These are phyloP conservation scores for Colaptes auratus DNA, from an alignment of 2,113 vertebrate species.

Conservation along the genomic window DNA sequence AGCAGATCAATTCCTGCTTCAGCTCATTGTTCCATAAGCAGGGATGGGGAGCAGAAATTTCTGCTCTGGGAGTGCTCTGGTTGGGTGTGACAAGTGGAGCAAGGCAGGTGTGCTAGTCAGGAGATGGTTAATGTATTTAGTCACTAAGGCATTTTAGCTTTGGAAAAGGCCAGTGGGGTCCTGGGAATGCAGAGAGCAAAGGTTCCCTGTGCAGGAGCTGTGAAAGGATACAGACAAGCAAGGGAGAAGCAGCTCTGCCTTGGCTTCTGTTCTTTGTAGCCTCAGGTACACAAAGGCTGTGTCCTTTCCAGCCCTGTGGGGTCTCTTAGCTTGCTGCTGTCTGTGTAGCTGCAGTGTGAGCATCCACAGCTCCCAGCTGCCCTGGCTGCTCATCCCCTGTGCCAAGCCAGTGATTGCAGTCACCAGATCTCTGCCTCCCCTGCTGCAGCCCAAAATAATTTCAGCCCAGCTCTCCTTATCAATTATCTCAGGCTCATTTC, in stretches of 20 bases:
- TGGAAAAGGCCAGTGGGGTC: not conserved
- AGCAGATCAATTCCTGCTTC: not conserved
- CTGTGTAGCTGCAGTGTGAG: not conserved
- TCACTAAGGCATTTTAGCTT: not conserved
- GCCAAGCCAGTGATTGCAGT: conserved; percentile 17
- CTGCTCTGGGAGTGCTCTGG: not conserved
- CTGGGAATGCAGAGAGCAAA: not conserved
- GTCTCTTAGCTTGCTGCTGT: not conserved
- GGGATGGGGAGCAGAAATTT: not conserved
- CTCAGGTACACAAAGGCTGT: not conserved
- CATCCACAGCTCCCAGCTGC: conserved; percentile 11
- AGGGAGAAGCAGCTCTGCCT: not conserved
- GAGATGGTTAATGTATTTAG: not conserved
- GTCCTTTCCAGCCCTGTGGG: not conserved
- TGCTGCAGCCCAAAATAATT: conserved; percentile 30
- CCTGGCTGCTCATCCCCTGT: conserved; percentile 20
- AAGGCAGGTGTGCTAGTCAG: not conserved
- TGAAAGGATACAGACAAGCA: not conserved
- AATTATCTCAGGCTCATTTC: conserved; percentile 48
- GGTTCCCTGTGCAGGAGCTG: not conserved
- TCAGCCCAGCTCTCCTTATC: conserved; percentile 35
- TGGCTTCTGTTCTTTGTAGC: not conserved
- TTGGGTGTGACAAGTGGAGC: not conserved
- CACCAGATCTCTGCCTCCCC: conserved; percentile 26
- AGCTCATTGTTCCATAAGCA: not conserved